A percentile compares a stretch with the other conserved stretches of the same genome.
These are phyloP conservation scores for Trachops cirrhosus DNA, from an alignment of 2,797 vertebrate species.

Conservation along the genomic window DNA sequence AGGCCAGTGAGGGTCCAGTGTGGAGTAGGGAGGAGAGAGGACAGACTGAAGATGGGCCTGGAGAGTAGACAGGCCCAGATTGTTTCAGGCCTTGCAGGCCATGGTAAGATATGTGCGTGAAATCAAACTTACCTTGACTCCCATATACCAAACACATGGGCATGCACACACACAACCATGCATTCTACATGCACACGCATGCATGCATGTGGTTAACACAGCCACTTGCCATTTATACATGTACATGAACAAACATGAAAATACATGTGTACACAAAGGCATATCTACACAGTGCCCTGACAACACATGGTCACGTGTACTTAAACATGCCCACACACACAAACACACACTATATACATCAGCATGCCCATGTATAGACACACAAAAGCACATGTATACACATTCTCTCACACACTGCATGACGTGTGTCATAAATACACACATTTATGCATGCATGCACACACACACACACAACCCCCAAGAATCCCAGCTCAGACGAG, in stretches of 20 bases:
- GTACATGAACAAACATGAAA: not conserved
- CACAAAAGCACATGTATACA: not conserved
- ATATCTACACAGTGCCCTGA: not conserved
- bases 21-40: not conserved
- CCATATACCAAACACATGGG: not conserved
- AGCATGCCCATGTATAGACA: not conserved
- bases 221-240: not conserved
- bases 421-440: not conserved
- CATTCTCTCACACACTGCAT: not conserved
- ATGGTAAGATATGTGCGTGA: fast-evolving
- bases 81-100: not conserved
- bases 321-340: not conserved
- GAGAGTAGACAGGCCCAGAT: not conserved
- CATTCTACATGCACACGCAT: too few species aligned
- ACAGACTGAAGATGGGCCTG: not conserved
- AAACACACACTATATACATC: not conserved
- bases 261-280: not conserved
- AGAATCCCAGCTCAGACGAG: not conserved
- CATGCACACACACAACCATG: not conserved
- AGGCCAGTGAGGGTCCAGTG: not conserved
- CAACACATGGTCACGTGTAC: not conserved
- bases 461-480: not conserved
- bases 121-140: not conserved
- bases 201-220: not conserved
- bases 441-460: too few species aligned